Conservation (phyloP, 2,797 vertebrate species). For the Glossophaga mutica region DNA sequence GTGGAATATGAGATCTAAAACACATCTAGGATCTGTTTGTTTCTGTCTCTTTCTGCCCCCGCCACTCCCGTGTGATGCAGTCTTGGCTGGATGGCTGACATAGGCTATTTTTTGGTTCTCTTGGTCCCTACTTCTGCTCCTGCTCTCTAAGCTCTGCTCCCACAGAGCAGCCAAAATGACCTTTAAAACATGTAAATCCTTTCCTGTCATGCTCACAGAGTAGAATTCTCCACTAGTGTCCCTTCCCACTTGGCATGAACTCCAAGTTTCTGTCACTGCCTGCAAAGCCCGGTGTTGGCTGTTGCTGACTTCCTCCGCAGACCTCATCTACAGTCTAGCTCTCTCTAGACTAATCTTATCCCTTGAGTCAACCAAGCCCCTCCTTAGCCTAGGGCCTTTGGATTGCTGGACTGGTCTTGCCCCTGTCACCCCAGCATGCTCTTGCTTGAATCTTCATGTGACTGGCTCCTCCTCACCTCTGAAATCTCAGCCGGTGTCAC, state of each 20-base stretch:
- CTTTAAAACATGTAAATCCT: background rate
- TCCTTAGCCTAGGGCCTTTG: background rate
- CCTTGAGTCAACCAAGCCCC: background rate
- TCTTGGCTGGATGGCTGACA: background rate
- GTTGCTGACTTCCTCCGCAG: background rate
- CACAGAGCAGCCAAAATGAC: background rate
- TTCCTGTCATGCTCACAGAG: background rate
- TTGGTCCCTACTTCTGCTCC: background rate
- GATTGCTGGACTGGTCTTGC: background rate
- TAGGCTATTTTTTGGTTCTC: background rate
- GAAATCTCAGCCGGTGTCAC: background rate
- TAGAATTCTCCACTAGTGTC: background rate
- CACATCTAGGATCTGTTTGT: background rate
- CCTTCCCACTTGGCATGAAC: background rate
- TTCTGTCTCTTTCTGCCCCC: background rate
- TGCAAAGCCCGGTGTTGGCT: background rate
- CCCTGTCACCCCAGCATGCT: background rate
- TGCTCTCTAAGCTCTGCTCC: background rate
- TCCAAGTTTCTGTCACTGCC: background rate
- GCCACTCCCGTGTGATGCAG: background rate
- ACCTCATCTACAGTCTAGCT: background rate
- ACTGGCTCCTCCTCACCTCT: background rate
- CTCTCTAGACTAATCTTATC: background rate
- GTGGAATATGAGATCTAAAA: background rate
- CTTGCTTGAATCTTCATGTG: background rate